Conservation (phyloP, 30 jellyfish, hydroid and myxozoan species). For the Haliclystus octoradiatus region DNA sequence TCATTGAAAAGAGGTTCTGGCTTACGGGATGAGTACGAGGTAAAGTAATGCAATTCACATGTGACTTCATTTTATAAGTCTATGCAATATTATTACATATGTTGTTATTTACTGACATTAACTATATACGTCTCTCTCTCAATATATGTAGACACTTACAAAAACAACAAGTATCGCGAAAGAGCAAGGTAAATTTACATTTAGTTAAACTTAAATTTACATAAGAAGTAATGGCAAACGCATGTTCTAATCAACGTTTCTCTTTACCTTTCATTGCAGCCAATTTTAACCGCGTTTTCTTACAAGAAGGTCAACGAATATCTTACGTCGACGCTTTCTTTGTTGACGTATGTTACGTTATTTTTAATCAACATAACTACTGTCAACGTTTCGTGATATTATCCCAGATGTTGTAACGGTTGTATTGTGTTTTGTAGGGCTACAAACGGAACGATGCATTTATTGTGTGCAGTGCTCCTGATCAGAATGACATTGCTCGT, state of each 20-base stretch:
- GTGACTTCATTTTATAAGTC: neutral
- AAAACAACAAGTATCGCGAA: too few relatives aligned
- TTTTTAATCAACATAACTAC: neutral
- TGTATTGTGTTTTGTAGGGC: conserved; percentile 31
- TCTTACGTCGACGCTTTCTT: conserved; percentile 57
- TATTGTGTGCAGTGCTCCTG: conserved; percentile 41
- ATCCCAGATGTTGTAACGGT: too few relatives aligned
- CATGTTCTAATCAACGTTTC: too few relatives aligned
- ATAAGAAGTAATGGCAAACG: too few relatives aligned
- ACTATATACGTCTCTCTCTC: neutral
- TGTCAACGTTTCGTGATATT: too few relatives aligned
- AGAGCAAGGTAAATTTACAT: too few relatives aligned
- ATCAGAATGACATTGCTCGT: conserved; percentile 22
- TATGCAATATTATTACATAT: too few relatives aligned
- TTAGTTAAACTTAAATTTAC: too few relatives aligned
- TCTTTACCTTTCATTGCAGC: conserved; percentile 1
- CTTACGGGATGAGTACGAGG: conserved; percentile 35
- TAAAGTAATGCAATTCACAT: neutral
- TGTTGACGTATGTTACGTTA: conserved; percentile 60
- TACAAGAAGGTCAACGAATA: conserved; percentile 43
- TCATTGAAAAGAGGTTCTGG: conserved; percentile 31
- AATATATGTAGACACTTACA: too few relatives aligned
- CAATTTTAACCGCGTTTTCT: conserved; percentile 54
- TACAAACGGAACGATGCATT: conserved; percentile 70
- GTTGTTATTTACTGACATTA: neutral